These are phyloP conservation scores for Corythornis leucogaster DNA, from an alignment of 2,797 vertebrate species.

Conservation along the genomic window DNA sequence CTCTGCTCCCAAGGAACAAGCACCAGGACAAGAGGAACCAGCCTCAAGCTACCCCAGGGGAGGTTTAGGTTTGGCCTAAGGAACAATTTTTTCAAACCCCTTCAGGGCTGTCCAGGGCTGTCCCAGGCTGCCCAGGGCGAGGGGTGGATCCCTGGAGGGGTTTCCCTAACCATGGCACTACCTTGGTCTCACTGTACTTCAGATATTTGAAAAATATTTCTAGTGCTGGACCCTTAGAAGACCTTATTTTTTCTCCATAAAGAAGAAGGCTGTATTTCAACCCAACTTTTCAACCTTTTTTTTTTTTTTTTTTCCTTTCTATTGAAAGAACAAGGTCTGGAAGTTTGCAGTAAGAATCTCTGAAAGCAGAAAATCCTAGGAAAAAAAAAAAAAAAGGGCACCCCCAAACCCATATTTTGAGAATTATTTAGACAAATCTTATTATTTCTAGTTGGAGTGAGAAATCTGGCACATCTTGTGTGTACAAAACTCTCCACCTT, in stretches of 20 bases:
- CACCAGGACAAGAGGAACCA: not conserved
- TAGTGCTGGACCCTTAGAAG: not conserved
- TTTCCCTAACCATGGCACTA: not conserved
- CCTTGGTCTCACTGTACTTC: not conserved
- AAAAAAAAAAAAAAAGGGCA: not conserved
- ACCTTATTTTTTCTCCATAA: not conserved
- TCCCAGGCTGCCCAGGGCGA: not conserved
- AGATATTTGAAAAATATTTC: not conserved
- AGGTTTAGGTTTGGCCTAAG: not conserved
- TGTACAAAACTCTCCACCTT: not conserved
- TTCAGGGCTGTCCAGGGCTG: not conserved
- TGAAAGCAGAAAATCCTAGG: not conserved
- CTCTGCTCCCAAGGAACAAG: not conserved
- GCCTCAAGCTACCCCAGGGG: not conserved
- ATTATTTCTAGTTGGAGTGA: not conserved
- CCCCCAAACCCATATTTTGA: rapidly evolving
- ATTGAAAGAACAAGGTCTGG: not conserved
- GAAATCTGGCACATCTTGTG: not conserved
- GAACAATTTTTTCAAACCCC: not conserved
- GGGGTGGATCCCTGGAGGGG: not conserved
- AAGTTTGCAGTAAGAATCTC: not conserved
- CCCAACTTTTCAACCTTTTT: not conserved
- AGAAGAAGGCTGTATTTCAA: not conserved
- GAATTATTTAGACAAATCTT: not conserved
- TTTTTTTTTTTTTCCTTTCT: not conserved